Percentiles rank a stretch among this genome's conserved stretches.
phyloP scores from a whole-genome alignment of 1,140 invertebrate genomes.

The Drosophila lacteicornis region DNA sequence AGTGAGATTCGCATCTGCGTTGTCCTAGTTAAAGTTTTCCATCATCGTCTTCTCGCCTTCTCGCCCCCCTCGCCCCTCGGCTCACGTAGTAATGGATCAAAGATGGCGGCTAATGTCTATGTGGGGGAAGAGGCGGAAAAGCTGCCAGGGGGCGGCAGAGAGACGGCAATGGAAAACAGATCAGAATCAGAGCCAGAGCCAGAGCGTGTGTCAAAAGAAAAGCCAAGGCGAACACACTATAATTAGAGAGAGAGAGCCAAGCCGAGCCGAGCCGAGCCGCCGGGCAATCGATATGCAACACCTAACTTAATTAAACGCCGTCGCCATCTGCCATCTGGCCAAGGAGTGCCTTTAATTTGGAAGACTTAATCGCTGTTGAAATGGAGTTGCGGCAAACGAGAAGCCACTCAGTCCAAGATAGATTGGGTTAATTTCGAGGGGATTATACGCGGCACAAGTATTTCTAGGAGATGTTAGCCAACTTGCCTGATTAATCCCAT shows the following conservation, averaged over 20 bases:
- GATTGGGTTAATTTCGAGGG: conserved; percentile 8
- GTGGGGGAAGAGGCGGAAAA: neutral
- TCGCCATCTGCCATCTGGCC: neutral
- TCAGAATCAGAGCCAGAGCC: conserved; percentile 8
- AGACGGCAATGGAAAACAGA: conserved; percentile 16
- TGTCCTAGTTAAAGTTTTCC: conserved; percentile 61
- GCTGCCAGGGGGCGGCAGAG: neutral
- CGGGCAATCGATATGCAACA: conserved; percentile 30
- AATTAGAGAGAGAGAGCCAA: conserved; percentile 5
- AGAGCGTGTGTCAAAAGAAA: conserved; percentile 23
- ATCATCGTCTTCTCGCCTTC: conserved; percentile 24
- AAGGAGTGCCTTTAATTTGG: neutral
- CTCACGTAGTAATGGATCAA: conserved; percentile 50
- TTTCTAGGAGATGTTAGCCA: too few relatives aligned
- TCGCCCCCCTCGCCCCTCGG: neutral
- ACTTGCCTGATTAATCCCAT: too few relatives aligned
- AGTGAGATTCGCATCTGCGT: conserved; percentile 48
- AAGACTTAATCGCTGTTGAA: neutral
- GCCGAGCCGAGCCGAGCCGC: neutral
- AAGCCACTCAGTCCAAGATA: neutral
- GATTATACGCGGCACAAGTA: neutral
- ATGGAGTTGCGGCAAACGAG: neutral
- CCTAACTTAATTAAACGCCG: conserved; percentile 30
- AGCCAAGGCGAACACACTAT: conserved; percentile 6
- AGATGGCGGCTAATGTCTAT: conserved; percentile 45